These are phyloP conservation scores for Tetrapedia diversipes DNA, from an alignment of 2,888 invertebrate species.

Conservation along the genomic window DNA sequence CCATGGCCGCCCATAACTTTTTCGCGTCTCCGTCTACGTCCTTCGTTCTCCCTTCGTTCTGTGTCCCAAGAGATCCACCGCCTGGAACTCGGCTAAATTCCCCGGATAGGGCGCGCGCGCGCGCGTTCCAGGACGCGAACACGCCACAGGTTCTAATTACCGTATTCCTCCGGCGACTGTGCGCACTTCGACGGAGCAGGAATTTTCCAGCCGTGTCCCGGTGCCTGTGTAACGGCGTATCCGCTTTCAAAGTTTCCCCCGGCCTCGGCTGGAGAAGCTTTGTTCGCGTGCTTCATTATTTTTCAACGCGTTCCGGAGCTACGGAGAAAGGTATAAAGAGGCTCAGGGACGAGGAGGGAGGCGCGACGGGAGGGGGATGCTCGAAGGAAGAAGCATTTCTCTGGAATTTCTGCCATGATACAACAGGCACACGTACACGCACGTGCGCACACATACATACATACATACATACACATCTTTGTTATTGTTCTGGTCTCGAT, in stretches of 20 bases:
- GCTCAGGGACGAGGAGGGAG: not conserved
- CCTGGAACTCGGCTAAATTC: conserved; percentile 17
- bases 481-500: no score
- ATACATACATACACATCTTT: no score
- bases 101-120: not conserved
- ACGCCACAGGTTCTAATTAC: conserved; percentile 34
- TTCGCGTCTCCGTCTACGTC: no score
- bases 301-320: conserved; percentile 12
- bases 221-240: conserved; percentile 22
- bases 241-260: conserved; percentile 29
- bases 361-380: no score
- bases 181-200: conserved; percentile 11
- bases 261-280: conserved; percentile 6
- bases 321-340: not conserved
- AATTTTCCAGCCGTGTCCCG: conserved; percentile 24
- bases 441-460: no score
- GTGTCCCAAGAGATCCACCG: not conserved
- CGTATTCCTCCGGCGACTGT: not conserved
- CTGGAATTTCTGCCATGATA: no score
- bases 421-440: no score
- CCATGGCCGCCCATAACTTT: no score
- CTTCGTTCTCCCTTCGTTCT: no score
- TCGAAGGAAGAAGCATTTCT: no score
- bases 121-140: conserved; percentile 1
- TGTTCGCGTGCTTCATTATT: conserved; percentile 36